These are phyloP conservation scores for Eilema caniola DNA, from an alignment of 2,888 invertebrate species.

Conservation along the genomic window DNA sequence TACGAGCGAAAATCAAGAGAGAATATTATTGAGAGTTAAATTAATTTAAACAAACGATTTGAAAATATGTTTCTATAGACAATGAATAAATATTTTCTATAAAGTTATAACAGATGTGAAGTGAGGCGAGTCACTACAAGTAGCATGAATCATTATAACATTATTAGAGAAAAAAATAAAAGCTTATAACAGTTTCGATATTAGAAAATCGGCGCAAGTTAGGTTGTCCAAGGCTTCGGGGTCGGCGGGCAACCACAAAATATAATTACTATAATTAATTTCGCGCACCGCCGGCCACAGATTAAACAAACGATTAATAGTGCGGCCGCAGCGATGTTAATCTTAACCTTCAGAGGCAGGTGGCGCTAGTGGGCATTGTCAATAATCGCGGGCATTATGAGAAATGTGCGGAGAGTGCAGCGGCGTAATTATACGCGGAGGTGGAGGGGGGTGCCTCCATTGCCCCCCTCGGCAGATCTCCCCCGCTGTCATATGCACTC, in stretches of 20 bases:
- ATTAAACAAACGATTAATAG: conserved; percentile 79
- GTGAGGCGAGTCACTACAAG: too few relatives aligned
- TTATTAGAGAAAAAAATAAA: conserved; percentile 10
- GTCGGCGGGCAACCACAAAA: conserved; percentile 30
- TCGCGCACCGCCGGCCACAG: conserved; percentile 70
- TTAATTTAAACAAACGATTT: too few relatives aligned
- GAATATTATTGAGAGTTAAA: too few relatives aligned
- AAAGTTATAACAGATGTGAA: not conserved
- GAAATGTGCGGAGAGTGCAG: conserved; percentile 59
- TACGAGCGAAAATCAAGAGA: too few relatives aligned
- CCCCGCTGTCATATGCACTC: conserved; percentile 68
- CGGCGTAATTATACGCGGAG: conserved; percentile 60
- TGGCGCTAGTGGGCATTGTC: conserved; percentile 68
- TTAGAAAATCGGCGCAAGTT: conserved; percentile 13
- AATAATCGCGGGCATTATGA: conserved; percentile 67
- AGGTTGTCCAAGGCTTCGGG: not conserved
- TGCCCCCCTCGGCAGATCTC: conserved; percentile 35
- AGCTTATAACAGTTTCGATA: conserved; percentile 10
- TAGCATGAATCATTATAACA: conserved; percentile 1
- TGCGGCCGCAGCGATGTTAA: conserved; percentile 76
- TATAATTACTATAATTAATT: conserved; percentile 71
- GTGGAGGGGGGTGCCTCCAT: conserved; percentile 6
- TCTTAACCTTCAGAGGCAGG: conserved; percentile 80
- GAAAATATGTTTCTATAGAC: not conserved
- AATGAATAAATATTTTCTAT: not conserved